Percentiles rank a stretch among this genome's conserved stretches.
These are phyloP conservation scores for Hyposmocoma kahamanoa DNA, from an alignment of 1,140 invertebrate genomes.

Conservation along the genomic window DNA sequence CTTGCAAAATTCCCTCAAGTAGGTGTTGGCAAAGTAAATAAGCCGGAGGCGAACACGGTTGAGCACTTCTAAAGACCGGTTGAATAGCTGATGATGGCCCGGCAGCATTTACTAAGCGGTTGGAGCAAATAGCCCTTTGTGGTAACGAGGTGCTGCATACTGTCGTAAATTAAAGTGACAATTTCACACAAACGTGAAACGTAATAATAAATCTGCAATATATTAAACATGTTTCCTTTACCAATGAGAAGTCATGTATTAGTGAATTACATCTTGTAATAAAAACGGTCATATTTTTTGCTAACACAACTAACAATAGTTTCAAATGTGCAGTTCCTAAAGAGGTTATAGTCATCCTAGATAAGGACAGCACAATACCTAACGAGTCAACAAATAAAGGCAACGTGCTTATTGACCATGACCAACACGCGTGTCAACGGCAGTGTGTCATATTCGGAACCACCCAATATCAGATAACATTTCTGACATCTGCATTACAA, in stretches of 20 bases:
- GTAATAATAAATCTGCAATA: no score
- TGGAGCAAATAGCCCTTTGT: no score
- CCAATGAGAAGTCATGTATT: no score
- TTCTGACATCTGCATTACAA: constrained; percentile 50
- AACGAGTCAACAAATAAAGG: background rate
- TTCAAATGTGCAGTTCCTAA: constrained; percentile 37
- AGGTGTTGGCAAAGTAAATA: constrained; percentile 60
- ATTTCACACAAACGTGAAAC: no score
- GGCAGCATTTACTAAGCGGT: no score
- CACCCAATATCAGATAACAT: constrained; percentile 53
- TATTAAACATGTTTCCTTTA: no score
- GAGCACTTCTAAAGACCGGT: constrained; percentile 47
- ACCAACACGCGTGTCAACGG: constrained; percentile 29
- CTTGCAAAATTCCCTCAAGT: constrained; percentile 44
- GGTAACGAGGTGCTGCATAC: no score
- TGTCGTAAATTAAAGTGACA: no score
- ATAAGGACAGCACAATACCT: no score
- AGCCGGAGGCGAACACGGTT: constrained; percentile 40
- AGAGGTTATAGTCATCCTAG: no score
- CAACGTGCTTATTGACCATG: background rate
- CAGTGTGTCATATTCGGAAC: constrained; percentile 41
- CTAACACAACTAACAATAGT: constrained; percentile 36
- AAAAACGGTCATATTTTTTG: constrained; percentile 19
- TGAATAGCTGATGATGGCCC: constrained; percentile 39
- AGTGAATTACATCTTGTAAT: no score